Base-by-base conservation (phyloP, 1,140 invertebrate species). In the Saccostrea glomerata region DNA sequence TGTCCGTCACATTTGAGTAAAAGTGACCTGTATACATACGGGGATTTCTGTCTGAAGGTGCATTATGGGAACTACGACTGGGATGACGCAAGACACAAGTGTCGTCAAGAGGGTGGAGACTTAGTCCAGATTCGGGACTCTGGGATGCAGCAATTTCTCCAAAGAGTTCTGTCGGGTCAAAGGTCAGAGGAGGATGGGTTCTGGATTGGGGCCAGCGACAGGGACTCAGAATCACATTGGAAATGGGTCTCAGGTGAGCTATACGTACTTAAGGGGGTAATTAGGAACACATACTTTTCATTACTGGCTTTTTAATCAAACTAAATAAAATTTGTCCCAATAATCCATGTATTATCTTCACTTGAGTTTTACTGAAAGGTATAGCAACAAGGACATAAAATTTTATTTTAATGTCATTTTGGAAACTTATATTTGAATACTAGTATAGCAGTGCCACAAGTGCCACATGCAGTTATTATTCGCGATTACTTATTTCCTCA, bases 151-250 rank as follows among this genome's bases (percentile, higher is more conserved):
- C 86, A 87, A 0, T 93, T 92, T 63, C n/a, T 92, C 13, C 60
- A 90, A 25, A 60, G 55, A 6, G 66, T 84, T 6, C 66, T 93
- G 30, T 40, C n/a, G 17, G 11, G n/a, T 5, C 66, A 90, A 17
- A 85, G 70, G 9, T 92, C 90, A 90, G 77, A 86, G 11, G 9
- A 85, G 20, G 88, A 90, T 17, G 90, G 91, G 6, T 25, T 92
- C 6, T 92, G 92, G 92, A 89, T 92, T 86, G 92, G 92, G 20
- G 91, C 91, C 0, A 89, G 87, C 6, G 92, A 93, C 84, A 86
- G 63, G n/a, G 23, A 84, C 6, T 73, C 87, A 6, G 92, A 93
- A 36, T 90, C 89, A 82, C 17, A 86, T 9, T 93, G 92, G 92
- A 25, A 86, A 55, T 93, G 92, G 92, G 86, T 91, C 0, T 86